Conservation (phyloP, 1,140 invertebrate species). For the Heliothis subflexa region DNA sequence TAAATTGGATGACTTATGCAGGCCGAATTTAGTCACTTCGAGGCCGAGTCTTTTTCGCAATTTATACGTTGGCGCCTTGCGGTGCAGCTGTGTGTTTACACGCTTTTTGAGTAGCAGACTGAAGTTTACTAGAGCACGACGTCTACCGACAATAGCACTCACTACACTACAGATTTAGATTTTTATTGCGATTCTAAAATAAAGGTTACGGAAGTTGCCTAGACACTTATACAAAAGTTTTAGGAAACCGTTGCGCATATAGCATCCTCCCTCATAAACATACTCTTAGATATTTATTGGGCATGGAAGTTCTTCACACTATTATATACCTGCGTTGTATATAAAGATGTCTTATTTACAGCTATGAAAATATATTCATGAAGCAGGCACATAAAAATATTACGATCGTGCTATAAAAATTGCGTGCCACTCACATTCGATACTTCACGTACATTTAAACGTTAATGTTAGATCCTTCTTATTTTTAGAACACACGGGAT, state of each 20-base stretch:
- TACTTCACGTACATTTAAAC: conserved; percentile 50
- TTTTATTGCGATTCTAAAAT: conserved; percentile 42
- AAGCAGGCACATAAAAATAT: conserved; percentile 68
- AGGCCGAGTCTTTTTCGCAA: conserved; percentile 8
- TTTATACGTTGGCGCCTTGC: conserved; percentile 6
- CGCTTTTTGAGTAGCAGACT: conserved; percentile 32
- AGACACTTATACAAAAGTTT: conserved; percentile 29
- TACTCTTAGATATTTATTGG: conserved; percentile 32
- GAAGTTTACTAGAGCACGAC: conserved; percentile 40
- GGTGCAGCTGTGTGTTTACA: conserved; percentile 8
- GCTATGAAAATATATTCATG: conserved; percentile 61
- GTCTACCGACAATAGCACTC: conserved; percentile 44
- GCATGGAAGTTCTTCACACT: conserved; percentile 18
- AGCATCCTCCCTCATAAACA: conserved; percentile 39
- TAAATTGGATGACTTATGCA: conserved; percentile 13
- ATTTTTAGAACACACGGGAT: conserved; percentile 35
- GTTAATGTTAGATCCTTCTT: conserved; percentile 44
- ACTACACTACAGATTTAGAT: conserved; percentile 34
- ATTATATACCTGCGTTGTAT: conserved; percentile 16
- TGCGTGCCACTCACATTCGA: conserved; percentile 56
- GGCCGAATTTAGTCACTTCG: conserved; percentile 10
- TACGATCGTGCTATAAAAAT: conserved; percentile 69
- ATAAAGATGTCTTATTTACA: conserved; percentile 53
- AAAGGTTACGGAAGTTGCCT: conserved; percentile 38
- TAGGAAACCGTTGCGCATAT: conserved; percentile 16